Evolutionary conservation across 2,888 invertebrate species (phyloP), one percentile per base, ranked within the genome.

Genomic region (Rhabditoides inermis): DNA sequence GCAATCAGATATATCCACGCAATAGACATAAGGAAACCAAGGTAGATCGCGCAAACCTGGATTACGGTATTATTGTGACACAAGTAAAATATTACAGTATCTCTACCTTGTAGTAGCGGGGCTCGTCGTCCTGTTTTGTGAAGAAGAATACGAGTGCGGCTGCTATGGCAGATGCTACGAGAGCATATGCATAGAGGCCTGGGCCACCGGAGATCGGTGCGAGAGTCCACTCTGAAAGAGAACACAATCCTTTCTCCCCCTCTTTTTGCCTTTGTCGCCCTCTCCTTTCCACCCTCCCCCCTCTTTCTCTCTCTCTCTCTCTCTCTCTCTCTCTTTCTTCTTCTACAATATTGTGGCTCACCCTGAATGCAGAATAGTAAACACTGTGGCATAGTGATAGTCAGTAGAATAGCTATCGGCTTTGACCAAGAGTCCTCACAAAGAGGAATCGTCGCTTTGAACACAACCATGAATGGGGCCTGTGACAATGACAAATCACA

Each of bases 1-100:
- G 85, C 84, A 26, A 84, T 76, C 40, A 79, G 70, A 70, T 83
- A 84, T 42, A 85, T 84, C 75, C 83, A 81, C 26, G 82, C 73
- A 50, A 84, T 81, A 28, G 83, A 81, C 37, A 80, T 77, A 18
- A 80, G 55, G 74, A 84, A 84, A 49, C 83, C 84, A 18, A 82
- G 60, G 70, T 82, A 83, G 5, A 65, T 60, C 44, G 61, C 59
- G 23, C 63, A 48, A 52, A 60, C 57, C 67, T 70, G 40, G 45
- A 65, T n/a, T 18, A 45, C 15, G 20, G 12, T 35, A 37, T 18
- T 18, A 22, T 47, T 20, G 2, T 15, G n/a, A 35, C 22, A 27
- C 7, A n/a, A 44, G 12, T 27, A 10, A 15, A 12, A 15, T 2
- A n/a, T 23, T 49, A 12, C 7, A 10, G 12, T 18, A 45, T 27